phyloP scores from a whole-genome alignment of 2,797 vertebrate species.

The Pipistrellus pipistrellus region DNA sequence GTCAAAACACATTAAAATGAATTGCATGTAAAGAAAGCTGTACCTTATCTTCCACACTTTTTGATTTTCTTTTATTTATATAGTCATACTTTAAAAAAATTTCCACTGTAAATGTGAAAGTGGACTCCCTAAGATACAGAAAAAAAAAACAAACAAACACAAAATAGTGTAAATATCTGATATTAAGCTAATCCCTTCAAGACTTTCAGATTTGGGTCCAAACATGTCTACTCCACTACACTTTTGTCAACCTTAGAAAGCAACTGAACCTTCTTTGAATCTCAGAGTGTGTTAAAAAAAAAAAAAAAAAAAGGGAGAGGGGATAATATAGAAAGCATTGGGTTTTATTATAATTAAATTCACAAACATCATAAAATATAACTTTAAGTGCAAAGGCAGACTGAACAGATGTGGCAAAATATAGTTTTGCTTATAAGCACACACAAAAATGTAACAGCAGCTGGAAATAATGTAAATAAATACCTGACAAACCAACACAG shows the following conservation, averaged over 20 bases:
- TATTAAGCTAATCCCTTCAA: not conserved
- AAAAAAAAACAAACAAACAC: not conserved
- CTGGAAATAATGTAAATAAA: conserved; percentile 7
- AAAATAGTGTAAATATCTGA: not conserved
- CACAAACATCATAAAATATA: not conserved
- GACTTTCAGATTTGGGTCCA: not conserved
- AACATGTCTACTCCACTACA: not conserved
- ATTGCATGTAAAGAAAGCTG: not conserved
- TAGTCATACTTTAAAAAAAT: not conserved
- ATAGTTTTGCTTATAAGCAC: conserved; percentile 20
- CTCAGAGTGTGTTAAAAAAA: not conserved
- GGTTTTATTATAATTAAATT: not conserved
- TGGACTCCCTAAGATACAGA: not conserved
- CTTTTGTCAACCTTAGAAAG: not conserved
- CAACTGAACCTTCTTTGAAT: not conserved
- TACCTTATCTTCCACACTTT: not conserved
- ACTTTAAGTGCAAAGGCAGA: not conserved
- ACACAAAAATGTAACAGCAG: not conserved
- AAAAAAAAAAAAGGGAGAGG: not conserved
- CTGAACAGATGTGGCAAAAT: not conserved
- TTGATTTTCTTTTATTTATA: not conserved
- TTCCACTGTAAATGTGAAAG: not conserved
- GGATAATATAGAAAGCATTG: not conserved
- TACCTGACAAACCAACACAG: not conserved
- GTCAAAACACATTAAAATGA: not conserved